Evolutionary conservation across 2,113 vertebrate species (phyloP).

Genomic region (Cebus imitator): DNA sequence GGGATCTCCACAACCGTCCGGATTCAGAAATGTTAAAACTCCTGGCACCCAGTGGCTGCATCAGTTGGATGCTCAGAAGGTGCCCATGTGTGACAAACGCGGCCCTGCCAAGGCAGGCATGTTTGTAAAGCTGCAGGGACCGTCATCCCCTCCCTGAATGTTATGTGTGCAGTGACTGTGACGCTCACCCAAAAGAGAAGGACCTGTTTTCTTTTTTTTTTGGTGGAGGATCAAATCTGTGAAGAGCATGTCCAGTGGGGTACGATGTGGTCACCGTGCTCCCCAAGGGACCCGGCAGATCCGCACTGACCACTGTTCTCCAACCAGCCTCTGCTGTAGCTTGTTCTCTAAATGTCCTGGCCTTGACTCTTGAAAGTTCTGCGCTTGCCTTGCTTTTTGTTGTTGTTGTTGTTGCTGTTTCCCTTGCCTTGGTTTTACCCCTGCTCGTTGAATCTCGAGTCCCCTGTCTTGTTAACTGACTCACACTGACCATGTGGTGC

Average conservation of each 20-base stretch:
- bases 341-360: background rate
- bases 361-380: background rate
- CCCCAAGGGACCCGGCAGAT: background rate
- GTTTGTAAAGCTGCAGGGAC: background rate
- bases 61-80: background rate
- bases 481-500: background rate
- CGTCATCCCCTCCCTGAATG: background rate
- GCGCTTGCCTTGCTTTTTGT: too few relatives aligned
- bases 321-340: background rate
- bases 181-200: background rate
- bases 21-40: background rate
- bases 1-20: background rate
- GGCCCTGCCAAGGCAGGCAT: background rate
- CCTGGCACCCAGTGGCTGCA: background rate
- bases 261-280: background rate
- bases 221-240: too few relatives aligned
- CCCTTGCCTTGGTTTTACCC: conserved; percentile 14
- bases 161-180: background rate
- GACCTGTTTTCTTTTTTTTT: too few relatives aligned
- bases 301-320: background rate
- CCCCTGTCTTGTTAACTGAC: background rate
- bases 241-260: background rate
- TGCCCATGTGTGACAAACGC: background rate
- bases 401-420: too few relatives aligned
- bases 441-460: background rate